Evolutionary conservation across 2,113 vertebrate genomes (phyloP), one percentile per base, ranked within the genome.

Genomic region (Psettodes erumei): DNA sequence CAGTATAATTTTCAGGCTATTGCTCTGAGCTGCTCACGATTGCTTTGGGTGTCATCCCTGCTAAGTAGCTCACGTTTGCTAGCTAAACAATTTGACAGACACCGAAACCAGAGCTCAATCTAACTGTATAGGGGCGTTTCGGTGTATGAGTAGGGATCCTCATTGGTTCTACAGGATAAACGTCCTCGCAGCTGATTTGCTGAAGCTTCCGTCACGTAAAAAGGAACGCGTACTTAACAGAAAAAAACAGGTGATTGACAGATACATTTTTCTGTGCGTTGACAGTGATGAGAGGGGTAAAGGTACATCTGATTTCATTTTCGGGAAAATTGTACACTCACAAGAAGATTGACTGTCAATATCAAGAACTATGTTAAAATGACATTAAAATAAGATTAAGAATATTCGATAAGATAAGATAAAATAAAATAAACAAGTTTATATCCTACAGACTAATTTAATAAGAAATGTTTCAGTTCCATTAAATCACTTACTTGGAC

Each of bases 21-120:
- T 8, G 32, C 4, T 83, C 71, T 85, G 76, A 73, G 33, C 37
- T 75, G 63, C 23, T 81, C 15, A 19, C 16, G 73, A 81, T 71
- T 78, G 33, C 56, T 70, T 42, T 53, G 40, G 56, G n/a, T 77
- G 68, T n/a, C 77, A 85, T 78, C 32, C 64, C 51, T 21, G 71
- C 61, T 86, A 86, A 55, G 33, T 8, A 1, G 81, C 83, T 81
- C 86, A 65, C 64, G 33, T 9, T 60, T 28, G 72, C 71, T 83
- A 86, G 71, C 83, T 73, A 77, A 79, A 82, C 68, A 59, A 78
- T 86, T 84, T 93, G 90, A 90, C 89, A 91, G 70, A 66, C 67
- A 63, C 47, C 43, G 48, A 78, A 75, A 85, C 51, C 27, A 33
- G 68, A 84, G 81, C 28, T 87, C 90, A 90, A 90, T 73, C 88